phyloP scores from a whole-genome alignment of 2,113 vertebrate species.

The Nyctibius bracteatus region DNA sequence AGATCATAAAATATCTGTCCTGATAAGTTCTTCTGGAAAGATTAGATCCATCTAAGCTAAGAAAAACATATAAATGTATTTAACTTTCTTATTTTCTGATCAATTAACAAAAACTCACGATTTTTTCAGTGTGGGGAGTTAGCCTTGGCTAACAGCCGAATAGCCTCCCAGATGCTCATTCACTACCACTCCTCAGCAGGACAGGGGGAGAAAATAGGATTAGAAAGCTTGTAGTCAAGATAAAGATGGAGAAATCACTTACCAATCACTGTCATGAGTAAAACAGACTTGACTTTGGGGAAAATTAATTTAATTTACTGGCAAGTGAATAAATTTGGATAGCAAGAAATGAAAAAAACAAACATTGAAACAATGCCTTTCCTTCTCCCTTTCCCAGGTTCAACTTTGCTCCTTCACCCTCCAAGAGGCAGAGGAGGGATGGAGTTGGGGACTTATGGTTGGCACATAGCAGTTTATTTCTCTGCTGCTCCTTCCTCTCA shows the following conservation, averaged over 20 bases:
- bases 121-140: neutral
- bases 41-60: neutral
- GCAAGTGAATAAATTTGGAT: neutral
- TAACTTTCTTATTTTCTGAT: neutral
- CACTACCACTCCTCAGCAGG: neutral
- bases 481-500: neutral
- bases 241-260: neutral
- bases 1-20: neutral
- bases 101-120: fast-evolving
- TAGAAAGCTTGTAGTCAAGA: neutral
- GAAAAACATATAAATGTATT: neutral
- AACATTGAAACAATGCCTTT: neutral
- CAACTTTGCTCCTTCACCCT: neutral
- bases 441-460: neutral
- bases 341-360: neutral
- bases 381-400: neutral
- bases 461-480: neutral
- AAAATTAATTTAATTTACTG: neutral
- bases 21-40: neutral
- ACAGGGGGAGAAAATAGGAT: neutral
- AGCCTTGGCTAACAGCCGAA: neutral
- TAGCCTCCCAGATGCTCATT: neutral
- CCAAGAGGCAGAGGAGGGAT: neutral
- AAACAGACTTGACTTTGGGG: neutral
- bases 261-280: neutral